phyloP scores from a whole-genome alignment of 2,113 vertebrate genomes.

The Chloropsis hardwickii region DNA sequence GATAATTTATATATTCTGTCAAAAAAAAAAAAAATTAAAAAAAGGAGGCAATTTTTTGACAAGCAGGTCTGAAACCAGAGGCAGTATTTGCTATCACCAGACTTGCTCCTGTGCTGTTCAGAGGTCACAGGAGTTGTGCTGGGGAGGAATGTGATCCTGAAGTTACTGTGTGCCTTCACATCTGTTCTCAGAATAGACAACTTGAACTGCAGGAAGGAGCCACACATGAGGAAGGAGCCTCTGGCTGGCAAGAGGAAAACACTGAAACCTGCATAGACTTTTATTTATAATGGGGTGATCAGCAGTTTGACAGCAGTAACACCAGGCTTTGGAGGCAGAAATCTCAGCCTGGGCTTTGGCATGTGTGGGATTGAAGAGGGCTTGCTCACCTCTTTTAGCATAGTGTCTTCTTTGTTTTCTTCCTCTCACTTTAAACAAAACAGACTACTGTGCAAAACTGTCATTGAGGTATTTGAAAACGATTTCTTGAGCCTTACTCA shows the following conservation, averaged over 20 bases:
- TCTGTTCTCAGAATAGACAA: background rate
- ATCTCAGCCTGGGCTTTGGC: background rate
- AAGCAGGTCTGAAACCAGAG: background rate
- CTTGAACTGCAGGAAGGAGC: background rate
- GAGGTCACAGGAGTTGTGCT: background rate
- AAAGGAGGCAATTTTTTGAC: background rate
- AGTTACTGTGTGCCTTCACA: background rate
- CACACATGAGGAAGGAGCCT: background rate
- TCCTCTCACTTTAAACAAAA: background rate
- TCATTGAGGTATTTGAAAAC: background rate
- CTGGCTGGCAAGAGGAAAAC: background rate
- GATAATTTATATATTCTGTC: background rate
- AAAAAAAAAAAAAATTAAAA: background rate
- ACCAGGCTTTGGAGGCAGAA: background rate
- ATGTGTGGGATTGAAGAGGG: fast-evolving
- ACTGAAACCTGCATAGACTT: background rate
- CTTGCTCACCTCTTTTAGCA: background rate
- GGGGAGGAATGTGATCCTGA: background rate
- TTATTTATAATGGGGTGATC: background rate
- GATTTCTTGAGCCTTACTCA: background rate
- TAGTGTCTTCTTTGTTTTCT: background rate
- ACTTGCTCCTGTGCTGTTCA: background rate
- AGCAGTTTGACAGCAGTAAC: background rate
- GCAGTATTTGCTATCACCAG: background rate
- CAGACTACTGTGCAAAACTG: background rate